Base-by-base conservation (phyloP, 2,113 vertebrate genomes). In the Catharus bicknelli region DNA sequence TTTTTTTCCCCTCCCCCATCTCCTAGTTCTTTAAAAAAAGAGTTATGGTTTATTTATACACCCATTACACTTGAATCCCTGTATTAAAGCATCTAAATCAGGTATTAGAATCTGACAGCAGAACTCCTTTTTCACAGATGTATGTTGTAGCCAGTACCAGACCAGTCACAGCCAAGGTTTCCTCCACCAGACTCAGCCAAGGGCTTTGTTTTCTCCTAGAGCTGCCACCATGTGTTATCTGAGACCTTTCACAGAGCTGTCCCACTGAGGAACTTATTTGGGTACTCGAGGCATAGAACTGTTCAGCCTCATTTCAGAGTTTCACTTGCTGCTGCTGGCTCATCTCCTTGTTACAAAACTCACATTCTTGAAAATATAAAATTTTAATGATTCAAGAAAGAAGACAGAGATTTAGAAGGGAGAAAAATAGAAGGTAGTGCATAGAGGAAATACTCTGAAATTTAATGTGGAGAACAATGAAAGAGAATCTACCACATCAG, bases 1-100 rank as follows among this genome's bases (percentile, higher is more conserved):
- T 4, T 4, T 51, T 48, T 47, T 26, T 53, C 14, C 1, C 4
- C 4, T 4, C 1, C 8, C 11, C 7, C 5, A 30, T 55, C 5
- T 45, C 78, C 27, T 57, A 42, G 22, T 36, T 50, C 12, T 51
- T 63, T 7, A 8, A 43, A 75, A 79, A 62, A 54, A 22, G 2
- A 64, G 4, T 48, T 78, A 40, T 50, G 6, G 29, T 78, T 78
- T 66, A 53, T 62, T 89, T 21, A 81, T 30, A 66, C 5, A 69
- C 13, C 42, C 18, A 64, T 76, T 77, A 64, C 16, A 40, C 9
- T 58, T 48, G 27, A 80, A 77, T 36, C 42, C 36, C 23, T 50
- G 16, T 8, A 69, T n/a, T 45, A 81, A 77, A 69, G 40, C 14
- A 53, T 62, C 48, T 34, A 79, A n/a, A 70, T 36, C 32, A 77